Percentiles rank a stretch among this genome's conserved stretches.
These are phyloP conservation scores for Lerista edwardsae DNA, from an alignment of 2,797 vertebrate genomes.

Conservation along the genomic window DNA sequence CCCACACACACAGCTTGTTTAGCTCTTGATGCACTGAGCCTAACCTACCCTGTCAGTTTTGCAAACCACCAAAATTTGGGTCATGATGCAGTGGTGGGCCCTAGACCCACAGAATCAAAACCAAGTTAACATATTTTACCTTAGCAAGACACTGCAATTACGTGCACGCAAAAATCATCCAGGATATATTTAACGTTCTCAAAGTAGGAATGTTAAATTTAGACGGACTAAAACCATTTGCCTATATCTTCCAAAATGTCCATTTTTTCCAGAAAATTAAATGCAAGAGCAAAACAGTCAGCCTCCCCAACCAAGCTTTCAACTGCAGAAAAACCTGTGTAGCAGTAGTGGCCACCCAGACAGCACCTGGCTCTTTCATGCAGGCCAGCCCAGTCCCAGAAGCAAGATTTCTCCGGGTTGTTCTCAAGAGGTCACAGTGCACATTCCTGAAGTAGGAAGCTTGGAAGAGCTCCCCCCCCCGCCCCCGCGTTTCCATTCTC, in stretches of 20 bases:
- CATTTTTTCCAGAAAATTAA: background rate
- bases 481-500: background rate
- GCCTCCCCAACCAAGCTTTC: background rate
- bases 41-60: too few species aligned
- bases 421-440: background rate
- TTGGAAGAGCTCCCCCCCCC: background rate
- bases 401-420: background rate
- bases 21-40: too few species aligned
- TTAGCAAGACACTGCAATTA: background rate
- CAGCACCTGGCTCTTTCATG: background rate
- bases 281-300: background rate
- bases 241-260: background rate
- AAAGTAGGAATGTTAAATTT: background rate
- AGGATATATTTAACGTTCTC: background rate
- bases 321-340: background rate
- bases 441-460: background rate
- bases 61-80: too few species aligned
- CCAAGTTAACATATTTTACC: background rate
- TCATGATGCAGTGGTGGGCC: too few species aligned
- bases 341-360: too few species aligned
- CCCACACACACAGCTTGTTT: too few species aligned
- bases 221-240: background rate
- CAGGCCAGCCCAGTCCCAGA: background rate
- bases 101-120: too few species aligned
- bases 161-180: background rate